phyloP scores from a whole-genome alignment of 1,140 invertebrate genomes.

The Aphaenogaster rudis region DNA sequence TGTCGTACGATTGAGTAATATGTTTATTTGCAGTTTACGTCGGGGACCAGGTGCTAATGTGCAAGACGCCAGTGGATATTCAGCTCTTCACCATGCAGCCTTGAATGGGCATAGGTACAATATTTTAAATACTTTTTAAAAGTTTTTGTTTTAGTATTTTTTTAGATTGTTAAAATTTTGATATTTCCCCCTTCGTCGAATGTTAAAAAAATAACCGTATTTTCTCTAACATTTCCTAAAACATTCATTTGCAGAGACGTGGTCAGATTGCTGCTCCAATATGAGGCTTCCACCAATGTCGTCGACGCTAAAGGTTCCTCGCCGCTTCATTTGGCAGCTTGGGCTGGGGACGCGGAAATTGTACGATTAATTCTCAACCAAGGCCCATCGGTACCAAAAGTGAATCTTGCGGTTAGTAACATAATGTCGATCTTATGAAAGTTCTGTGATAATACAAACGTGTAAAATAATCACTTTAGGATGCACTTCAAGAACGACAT shows the following conservation, averaged over 20 bases:
- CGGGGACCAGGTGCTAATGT: constrained; percentile 96
- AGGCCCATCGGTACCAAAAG: constrained; percentile 92
- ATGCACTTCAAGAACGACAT: neutral
- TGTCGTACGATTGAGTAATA: constrained; percentile 21
- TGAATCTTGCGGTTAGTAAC: constrained; percentile 92
- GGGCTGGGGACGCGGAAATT: constrained; percentile 95
- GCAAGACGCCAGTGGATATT: constrained; percentile 97
- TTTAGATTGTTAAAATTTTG: neutral
- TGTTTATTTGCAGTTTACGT: constrained; percentile 90
- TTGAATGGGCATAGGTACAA: constrained; percentile 97
- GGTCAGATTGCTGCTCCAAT: constrained; percentile 93
- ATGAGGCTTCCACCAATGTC: constrained; percentile 96
- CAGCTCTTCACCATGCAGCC: constrained; percentile 97
- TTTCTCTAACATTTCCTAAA: neutral
- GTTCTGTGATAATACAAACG: neutral
- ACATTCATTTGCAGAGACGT: constrained; percentile 91
- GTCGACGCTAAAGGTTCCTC: constrained; percentile 94
- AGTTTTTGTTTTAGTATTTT: neutral
- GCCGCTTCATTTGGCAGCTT: constrained; percentile 95
- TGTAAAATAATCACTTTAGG: neutral
- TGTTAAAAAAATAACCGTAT: neutral
- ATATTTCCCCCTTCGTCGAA: neutral
- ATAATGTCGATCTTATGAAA: neutral
- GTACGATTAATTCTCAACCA: constrained; percentile 92
- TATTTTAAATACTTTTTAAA: neutral